These are phyloP conservation scores for Caenorhabditis angaria DNA, from an alignment of 2,888 invertebrate species.

Conservation along the genomic window DNA sequence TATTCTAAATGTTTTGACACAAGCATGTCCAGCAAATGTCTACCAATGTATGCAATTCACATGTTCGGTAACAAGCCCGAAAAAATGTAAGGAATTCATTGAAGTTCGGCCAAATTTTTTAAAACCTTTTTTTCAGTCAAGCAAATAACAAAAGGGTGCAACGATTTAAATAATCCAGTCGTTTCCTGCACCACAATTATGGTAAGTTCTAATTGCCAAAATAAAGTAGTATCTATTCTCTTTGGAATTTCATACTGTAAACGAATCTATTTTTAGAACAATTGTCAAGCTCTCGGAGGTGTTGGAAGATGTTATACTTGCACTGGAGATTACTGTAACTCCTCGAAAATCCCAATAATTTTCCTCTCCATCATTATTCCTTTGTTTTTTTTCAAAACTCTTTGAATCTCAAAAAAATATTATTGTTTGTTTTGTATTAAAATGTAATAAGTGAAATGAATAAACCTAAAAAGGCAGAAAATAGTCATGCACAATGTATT, in stretches of 20 bases:
- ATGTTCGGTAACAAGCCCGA: slow-evolving; percentile 30
- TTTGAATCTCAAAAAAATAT: background rate
- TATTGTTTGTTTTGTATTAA: background rate
- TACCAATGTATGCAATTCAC: slow-evolving; percentile 35
- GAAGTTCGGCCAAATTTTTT: background rate
- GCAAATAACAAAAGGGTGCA: slow-evolving; percentile 42
- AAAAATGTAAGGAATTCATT: slow-evolving; percentile 25
- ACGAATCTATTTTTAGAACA: slow-evolving; percentile 20
- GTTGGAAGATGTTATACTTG: slow-evolving; percentile 38
- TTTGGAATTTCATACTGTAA: too few species aligned
- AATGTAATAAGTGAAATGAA: background rate
- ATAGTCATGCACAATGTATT: background rate
- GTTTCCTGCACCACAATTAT: slow-evolving; percentile 33
- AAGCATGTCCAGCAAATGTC: slow-evolving; percentile 29
- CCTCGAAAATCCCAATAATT: background rate
- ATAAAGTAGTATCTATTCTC: too few species aligned
- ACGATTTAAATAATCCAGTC: slow-evolving; percentile 27
- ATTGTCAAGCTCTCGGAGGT: slow-evolving; percentile 38
- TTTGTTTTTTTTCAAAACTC: background rate
- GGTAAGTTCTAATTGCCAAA: slow-evolving; percentile 31
- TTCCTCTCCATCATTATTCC: background rate
- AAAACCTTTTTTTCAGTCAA: slow-evolving; percentile 21
- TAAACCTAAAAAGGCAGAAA: slow-evolving; percentile 1
- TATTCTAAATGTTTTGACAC: slow-evolving; percentile 28
- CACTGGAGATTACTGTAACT: slow-evolving; percentile 39